A percentile compares a stretch with the other conserved stretches of the same genome.
Conservation (phyloP, 2,113 vertebrate species). For the Gambusia holbrooki region DNA sequence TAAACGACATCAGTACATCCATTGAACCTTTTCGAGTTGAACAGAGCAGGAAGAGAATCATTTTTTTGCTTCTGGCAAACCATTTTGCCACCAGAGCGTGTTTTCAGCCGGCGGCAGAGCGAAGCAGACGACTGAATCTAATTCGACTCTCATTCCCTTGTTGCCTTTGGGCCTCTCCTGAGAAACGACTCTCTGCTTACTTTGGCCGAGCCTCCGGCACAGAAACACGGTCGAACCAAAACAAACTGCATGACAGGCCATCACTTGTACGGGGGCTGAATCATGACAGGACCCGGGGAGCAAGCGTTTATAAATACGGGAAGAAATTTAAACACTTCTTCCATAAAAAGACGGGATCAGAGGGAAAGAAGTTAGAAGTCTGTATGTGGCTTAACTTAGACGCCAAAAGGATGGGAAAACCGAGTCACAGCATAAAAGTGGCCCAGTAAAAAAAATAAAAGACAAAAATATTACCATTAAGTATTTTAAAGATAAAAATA, state of each 20-base stretch:
- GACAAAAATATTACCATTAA: no score
- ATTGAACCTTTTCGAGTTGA: no score
- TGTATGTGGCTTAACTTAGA: background rate
- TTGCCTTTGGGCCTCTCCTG: constrained; percentile 22
- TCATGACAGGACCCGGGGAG: constrained; percentile 3
- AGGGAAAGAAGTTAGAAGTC: constrained; percentile 26
- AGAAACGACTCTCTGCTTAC: constrained; percentile 31
- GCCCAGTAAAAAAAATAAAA: background rate
- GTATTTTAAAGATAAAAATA: no score
- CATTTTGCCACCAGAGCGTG: background rate
- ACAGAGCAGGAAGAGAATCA: constrained; percentile 9
- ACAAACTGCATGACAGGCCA: constrained; percentile 30
- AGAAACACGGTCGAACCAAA: constrained; percentile 41
- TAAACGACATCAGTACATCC: background rate
- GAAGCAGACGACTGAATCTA: constrained; percentile 20
- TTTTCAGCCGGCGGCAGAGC: background rate
- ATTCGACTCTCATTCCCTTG: background rate
- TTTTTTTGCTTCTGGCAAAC: background rate
- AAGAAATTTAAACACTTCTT: constrained; percentile 12
- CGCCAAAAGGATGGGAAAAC: constrained; percentile 24
- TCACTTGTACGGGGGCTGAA: constrained; percentile 28
- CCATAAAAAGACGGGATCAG: constrained; percentile 21
- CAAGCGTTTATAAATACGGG: constrained; percentile 24
- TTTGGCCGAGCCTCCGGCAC: constrained; percentile 26
- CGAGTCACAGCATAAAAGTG: constrained; percentile 21